Evolutionary conservation across 2,888 invertebrate species (phyloP), one percentile per base, ranked within the genome.

Genomic region (Buathra laborator): DNA sequence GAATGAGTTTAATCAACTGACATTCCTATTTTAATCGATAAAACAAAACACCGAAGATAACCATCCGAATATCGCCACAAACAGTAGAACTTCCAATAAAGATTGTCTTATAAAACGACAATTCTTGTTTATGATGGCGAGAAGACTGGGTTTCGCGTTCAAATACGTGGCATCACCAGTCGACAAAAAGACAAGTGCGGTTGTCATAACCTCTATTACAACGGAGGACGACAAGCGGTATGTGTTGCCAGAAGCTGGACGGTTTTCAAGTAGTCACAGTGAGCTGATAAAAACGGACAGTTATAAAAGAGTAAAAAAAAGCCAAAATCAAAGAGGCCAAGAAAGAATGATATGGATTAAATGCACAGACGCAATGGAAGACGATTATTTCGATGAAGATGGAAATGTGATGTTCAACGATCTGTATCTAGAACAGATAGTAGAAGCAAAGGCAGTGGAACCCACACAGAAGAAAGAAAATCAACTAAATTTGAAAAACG

Each of bases 341-440:
- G 75, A 83, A 56, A 86, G 78, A 48, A 87, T 43, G 53, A 70
- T 88, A 24, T 88, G 87, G 87, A 86, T 89, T 43, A 81, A 72
- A 79, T 79, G 83, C 62, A 86, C 87, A 80, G 70, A 87, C 53
- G 86, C 85, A 62, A 76, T 86, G 84, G 67, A 86, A 56, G 7
- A 76, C 44, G 66, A 68, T 80, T 88, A 88, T 44, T 64, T 88
- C 24, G 87, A 87, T 66, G 80, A 82, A 66, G 87, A 86, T 24
- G 87, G 71, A 56, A 89, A 89, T 71, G 81, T 87, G 43, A 68
- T 78, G 51, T 89, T 88, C 78, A 83, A 85, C 44, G 88, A 85
- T 67, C 14, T 70, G 48, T 87, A 86, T 68, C 74, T 88, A 82
- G 86, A 88, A 72, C 77, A 86, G 74, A 81, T 86, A 86, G 32